Evolutionary conservation across 2,888 invertebrate species (phyloP), one percentile per base, ranked within the genome.

Genomic region (Ypsolopha sequella): DNA sequence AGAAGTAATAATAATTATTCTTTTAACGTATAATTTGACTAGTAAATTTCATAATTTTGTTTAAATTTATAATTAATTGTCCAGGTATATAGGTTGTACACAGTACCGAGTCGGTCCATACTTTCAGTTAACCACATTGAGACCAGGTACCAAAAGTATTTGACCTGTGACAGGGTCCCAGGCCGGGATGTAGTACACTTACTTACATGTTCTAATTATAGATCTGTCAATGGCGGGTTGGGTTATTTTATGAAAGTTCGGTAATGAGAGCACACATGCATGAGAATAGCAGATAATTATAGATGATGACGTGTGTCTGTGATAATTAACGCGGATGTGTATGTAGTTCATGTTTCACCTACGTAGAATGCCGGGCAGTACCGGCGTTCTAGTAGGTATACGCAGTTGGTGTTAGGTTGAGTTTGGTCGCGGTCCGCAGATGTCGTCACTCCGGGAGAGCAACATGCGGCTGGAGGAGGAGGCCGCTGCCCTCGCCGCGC

Each of bases 401-500:
- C 39, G 6, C 39, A 39, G 39, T 39, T 39, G 11, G 1, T n/a
- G 9, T n/a, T n/a, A 1, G 10, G 11, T n/a, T 48, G 14, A 33
- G 13, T n/a, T 35, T 7, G 7, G 7, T 11, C 24, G 6, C 44
- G 41, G 8, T 0, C 50, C 33, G 2, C 56, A 81, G 82, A 71
- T 81, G 51, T 70, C 71, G 48, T 53, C 60, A 1, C 52, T 85
- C 38, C 65, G 66, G 34, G 61, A 60, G 9, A 66, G 64, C 51
- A 81, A 80, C 53, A 50, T 68, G 1, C 68, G 72, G 0, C 51
- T 87, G 36, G 84, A 85, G 45, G 70, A 80, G 51, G 85, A 86
- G 48, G 85, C 84, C 6, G 86, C 86, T 0, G 81, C 85, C 50
- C 48, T 87, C 36, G 87, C 87, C 0, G 78, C 81, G 0, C 53